These are phyloP conservation scores for Tenrec ecaudatus DNA, from an alignment of 2,113 vertebrate species.

Conservation along the genomic window DNA sequence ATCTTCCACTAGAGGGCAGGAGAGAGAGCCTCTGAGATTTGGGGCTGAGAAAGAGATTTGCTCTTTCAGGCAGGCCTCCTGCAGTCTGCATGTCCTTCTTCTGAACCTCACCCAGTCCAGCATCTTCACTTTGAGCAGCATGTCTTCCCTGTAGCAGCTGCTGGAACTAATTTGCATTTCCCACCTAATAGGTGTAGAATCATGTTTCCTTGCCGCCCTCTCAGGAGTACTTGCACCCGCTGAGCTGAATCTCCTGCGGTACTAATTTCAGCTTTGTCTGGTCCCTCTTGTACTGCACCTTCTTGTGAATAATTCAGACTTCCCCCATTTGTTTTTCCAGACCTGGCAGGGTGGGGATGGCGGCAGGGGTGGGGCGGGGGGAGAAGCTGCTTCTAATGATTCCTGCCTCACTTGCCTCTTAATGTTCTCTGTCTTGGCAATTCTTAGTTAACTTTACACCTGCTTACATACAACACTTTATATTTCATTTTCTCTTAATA, in stretches of 20 bases:
- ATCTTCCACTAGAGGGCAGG: neutral
- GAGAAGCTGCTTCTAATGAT: neutral
- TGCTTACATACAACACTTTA: neutral
- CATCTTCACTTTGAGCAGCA: neutral
- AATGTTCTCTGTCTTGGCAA: neutral
- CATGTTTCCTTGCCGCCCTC: neutral
- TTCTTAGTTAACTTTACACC: neutral
- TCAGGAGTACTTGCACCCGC: too few species aligned
- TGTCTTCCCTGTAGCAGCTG: neutral
- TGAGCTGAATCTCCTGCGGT: neutral
- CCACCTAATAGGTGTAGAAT: neutral
- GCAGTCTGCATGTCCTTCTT: neutral
- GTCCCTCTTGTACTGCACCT: neutral
- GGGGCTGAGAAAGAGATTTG: neutral
- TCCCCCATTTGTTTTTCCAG: neutral
- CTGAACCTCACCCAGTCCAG: neutral
- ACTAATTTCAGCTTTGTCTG: neutral
- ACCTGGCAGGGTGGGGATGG: too few species aligned
- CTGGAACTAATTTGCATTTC: too few species aligned
- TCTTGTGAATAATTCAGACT: neutral
- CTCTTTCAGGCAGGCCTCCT: neutral
- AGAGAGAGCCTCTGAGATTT: neutral
- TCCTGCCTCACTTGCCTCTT: neutral
- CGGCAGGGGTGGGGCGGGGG: too few species aligned
- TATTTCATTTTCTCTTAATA: neutral